Conservation (phyloP, 1,140 invertebrate species). For the Cotesia glomerata region DNA sequence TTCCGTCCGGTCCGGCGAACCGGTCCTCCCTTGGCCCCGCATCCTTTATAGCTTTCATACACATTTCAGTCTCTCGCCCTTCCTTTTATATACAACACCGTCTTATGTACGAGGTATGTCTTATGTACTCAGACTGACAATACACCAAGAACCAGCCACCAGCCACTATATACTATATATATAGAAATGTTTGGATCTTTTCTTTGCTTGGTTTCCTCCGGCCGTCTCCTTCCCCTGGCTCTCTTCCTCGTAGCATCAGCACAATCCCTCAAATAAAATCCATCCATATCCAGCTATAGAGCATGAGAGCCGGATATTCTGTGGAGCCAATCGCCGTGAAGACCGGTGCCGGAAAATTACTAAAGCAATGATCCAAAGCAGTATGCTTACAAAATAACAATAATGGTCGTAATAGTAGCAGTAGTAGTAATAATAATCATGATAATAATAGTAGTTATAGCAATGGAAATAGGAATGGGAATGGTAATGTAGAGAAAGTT, state of each 20-base stretch:
- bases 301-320: not conserved
- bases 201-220: not conserved
- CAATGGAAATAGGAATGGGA: slow-evolving; percentile 3
- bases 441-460: slow-evolving; percentile 14
- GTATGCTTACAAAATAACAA: no score
- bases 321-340: slow-evolving; percentile 31
- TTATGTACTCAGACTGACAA: no score
- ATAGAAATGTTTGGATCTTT: no score
- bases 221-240: not conserved
- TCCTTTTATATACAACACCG: no score
- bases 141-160: no score
- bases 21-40: slow-evolving; percentile 33
- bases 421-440: not conserved
- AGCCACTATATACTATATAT: no score
- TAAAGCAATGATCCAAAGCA: slow-evolving; percentile 10
- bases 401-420: slow-evolving; percentile 4
- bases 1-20: slow-evolving; percentile 37
- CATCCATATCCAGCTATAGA: not conserved
- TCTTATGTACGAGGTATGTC: no score
- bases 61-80: not conserved
- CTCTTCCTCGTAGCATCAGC: not conserved
- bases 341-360: slow-evolving; percentile 55
- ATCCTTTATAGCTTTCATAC: slow-evolving; percentile 7
- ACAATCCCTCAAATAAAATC: not conserved
- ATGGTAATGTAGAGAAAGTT: no score